Base-by-base conservation (phyloP, 1,140 invertebrate genomes). In the Argopecten irradians region DNA sequence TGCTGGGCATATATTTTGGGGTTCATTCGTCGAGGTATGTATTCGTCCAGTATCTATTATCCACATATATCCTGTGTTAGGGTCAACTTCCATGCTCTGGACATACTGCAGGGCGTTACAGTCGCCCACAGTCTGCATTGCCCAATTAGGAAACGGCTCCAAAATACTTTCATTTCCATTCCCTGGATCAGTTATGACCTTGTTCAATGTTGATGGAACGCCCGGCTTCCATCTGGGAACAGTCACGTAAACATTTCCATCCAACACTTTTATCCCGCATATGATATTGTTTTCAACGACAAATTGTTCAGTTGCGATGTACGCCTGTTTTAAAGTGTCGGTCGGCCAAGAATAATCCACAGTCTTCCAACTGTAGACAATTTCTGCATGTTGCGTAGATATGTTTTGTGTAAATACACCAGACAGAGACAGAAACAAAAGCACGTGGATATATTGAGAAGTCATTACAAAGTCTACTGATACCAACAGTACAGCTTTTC, bases 11-110 rank as follows among this genome's bases (percentile, higher is more conserved):
- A 90, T 22, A 28, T 91, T 90, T 28, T 34, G 84, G 28, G 32
- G 16, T 22, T 35, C 1, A 16, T 85, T 13, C 1, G 33, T 83
- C 0, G 33, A 36, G 8, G 71, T 88, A 35, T 91, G 85, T 1
- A 90, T 32, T 5, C 92, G 86, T 22, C 93, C 92, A 0, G 84
- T 89, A 71, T 93, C 93, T 43, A 93, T 91, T 14, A 92, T 91
- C 87, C 90, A 93, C 93, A 93, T 93, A 19, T 87, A 89, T 1
- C 92, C 92, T 0, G 91, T 93, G 84, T 92, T 93, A 14, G 91
- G 91, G 85, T 93, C 92, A 19, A 93, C 85, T 85, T 93, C 93
- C 93, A 93, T 93, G 43, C 92, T 91, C 39, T 93, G 92, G 0
- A 92, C 89, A 83, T 93, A 93, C 87, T 93, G 93, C 7, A 93